phyloP scores from a whole-genome alignment of 2,888 invertebrate species.

The Plutella xylostella region DNA sequence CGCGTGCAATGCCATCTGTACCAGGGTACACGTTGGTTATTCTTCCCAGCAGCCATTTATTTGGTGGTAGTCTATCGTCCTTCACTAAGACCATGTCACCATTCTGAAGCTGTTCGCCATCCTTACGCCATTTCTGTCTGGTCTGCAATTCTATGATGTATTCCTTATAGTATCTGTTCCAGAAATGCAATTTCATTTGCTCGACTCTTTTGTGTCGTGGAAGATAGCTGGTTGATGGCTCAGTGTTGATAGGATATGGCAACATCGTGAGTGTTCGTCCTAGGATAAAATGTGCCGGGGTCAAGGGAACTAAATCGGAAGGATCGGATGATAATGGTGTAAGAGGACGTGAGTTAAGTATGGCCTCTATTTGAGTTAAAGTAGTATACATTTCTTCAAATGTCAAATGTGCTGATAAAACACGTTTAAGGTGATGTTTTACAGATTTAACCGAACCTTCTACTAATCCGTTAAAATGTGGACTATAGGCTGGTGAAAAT shows the following conservation, averaged over 20 bases:
- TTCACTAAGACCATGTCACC: slow-evolving; percentile 3
- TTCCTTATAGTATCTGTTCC: slow-evolving; percentile 5
- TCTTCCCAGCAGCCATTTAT: slow-evolving; percentile 9
- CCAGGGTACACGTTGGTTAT: slow-evolving; percentile 4
- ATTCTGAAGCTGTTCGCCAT: background rate
- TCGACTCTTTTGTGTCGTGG: background rate
- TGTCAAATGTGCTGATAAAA: slow-evolving; percentile 12
- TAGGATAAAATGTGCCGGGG: slow-evolving; percentile 13
- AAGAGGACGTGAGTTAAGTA: too few species aligned
- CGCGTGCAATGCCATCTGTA: slow-evolving; percentile 8
- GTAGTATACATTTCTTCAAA: slow-evolving; percentile 18
- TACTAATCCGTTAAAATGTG: slow-evolving; percentile 18
- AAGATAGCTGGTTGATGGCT: too few species aligned
- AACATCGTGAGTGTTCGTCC: slow-evolving; percentile 12
- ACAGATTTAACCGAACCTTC: slow-evolving; percentile 18
- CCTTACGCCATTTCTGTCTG: slow-evolving; percentile 18
- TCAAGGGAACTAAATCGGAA: background rate
- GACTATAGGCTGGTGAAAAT: slow-evolving; percentile 17
- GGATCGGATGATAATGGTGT: slow-evolving; percentile 4
- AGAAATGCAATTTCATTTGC: background rate
- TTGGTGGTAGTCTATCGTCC: slow-evolving; percentile 6
- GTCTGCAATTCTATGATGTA: slow-evolving; percentile 20
- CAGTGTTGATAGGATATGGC: background rate
- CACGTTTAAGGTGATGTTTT: slow-evolving; percentile 17
- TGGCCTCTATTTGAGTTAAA: too few species aligned